Evolutionary conservation across 2,888 invertebrate genomes (phyloP).

Genomic region (Selenia dentaria): DNA sequence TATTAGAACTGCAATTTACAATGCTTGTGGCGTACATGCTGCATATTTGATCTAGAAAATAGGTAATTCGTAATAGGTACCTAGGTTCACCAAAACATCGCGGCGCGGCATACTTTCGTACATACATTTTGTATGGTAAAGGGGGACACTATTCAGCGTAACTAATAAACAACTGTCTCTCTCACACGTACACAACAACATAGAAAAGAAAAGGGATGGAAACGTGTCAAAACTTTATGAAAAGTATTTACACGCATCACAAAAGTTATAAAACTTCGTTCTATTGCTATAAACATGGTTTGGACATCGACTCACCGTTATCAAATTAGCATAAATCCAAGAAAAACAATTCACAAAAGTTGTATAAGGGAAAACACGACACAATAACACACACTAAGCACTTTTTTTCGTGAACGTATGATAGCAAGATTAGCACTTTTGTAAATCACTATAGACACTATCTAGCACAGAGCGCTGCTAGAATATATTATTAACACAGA

Average conservation of each 20-base stretch:
- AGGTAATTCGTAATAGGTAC: conserved; percentile 68
- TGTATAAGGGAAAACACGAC: conserved; percentile 74
- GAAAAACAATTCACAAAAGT: conserved; percentile 61
- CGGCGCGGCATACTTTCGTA: conserved; percentile 63
- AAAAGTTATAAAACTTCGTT: conserved; percentile 45
- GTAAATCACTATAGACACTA: conserved; percentile 62
- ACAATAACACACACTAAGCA: conserved; percentile 73
- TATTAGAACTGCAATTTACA: conserved; percentile 39
- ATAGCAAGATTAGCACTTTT: conserved; percentile 57
- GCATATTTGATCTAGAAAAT: conserved; percentile 7
- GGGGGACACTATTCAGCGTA: conserved; percentile 55
- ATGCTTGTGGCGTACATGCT: too few species aligned
- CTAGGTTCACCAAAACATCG: conserved; percentile 69
- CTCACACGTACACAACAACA: conserved; percentile 49
- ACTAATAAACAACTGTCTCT: conserved; percentile 51
- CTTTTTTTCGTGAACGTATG: conserved; percentile 51
- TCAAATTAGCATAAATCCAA: conserved; percentile 81
- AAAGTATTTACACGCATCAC: conserved; percentile 59
- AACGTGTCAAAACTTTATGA: conserved; percentile 67
- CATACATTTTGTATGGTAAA: conserved; percentile 44
- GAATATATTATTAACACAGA: conserved; percentile 55
- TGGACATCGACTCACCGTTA: conserved; percentile 61
- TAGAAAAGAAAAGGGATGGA: conserved; percentile 52
- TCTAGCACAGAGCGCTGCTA: conserved; percentile 57
- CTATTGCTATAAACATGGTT: conserved; percentile 19